Evolutionary conservation across 1,140 invertebrate genomes (phyloP), one percentile per base, ranked within the genome.

Genomic region (Globodera rostochiensis): DNA sequence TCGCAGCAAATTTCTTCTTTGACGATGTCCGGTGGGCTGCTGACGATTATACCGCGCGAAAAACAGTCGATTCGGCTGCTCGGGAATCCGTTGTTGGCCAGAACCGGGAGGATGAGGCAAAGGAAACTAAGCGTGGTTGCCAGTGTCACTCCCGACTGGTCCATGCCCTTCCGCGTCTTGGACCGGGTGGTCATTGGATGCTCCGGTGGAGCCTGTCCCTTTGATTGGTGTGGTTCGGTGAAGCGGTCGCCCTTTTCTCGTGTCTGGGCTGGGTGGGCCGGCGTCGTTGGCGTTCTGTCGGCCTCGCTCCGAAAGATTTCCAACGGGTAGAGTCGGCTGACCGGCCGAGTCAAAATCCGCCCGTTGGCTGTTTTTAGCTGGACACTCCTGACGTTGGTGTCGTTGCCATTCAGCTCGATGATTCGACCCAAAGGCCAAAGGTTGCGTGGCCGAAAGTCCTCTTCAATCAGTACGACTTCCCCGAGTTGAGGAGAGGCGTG

Each of bases 291-390:
- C n/a, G n/a, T n/a, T n/a, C n/a, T n/a, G n/a, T 4, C 69, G 25
- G 7, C 69, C 1, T 13, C 13, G 69, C 7, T 46, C 47, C 47
- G 0, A 79, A n/a, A n/a, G n/a, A n/a, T 6, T 21, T 79, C 77
- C 25, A 79, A 74, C 9, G 77, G 74, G 21, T 79, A 79, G n/a
- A 79, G 77, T 11, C 53, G 7, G 1, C 25, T 79, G 45, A 79
- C 53, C 7, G 77, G 69, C 9, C 77, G 77, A n/a, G 45, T 73
- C 8, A 74, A 15, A 6, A 79, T 79, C 4, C 75, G 36, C 7
- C 77, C 77, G 45, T 79, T 79, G 77, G 77, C 71, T 4, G n/a
- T 79, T 13, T 74, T 75, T 5, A 79, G 45, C 15, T 36, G 6
- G 11, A 57, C 77, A 19, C 36, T 47, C 45, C 77, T 13, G 8